Evolutionary conservation across 2,888 invertebrate species (phyloP), one percentile per base, ranked within the genome.

Genomic region (Oscheius sp.): DNA sequence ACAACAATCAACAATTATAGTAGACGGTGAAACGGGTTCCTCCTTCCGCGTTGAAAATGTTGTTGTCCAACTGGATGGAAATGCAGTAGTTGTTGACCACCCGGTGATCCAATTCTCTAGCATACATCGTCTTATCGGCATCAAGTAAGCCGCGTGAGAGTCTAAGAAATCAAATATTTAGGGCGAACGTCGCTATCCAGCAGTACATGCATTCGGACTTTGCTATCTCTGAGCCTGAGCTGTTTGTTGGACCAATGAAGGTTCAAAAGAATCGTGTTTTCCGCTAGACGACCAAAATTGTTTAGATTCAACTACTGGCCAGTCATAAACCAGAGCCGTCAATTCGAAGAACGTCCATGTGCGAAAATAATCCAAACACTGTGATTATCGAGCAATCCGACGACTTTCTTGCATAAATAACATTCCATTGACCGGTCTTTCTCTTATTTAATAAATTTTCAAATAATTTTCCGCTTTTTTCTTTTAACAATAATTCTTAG

Each of bases 1-100:
- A n/a, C n/a, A n/a, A n/a, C n/a, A 31, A n/a, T 0, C 15, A 5
- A 6, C 12, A 29, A 2, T 10, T 66, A 27, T 39, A 66, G 66
- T 66, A n/a, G 66, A 66, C 31, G 66, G 66, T 10, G 66, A 66
- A 55, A 50, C 66, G 31, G 66, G 66, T 31, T 66, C 66, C 20
- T 57, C 57, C n/a, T 66, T 66, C 31, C 29, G 37, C 12, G 53
- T 66, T 3, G 55, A 66, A 27, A 39, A 66, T n/a, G 66, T 66
- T 39, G 31, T 31, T 27, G 37, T 55, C 12, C 31, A 55, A 6
- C 23, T 66, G 53, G 66, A 45, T 12, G 66, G 55, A 31, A 31
- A 12, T n/a, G 10, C 27, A 10, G 53, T 66, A 1, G n/a, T 42
- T 10, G 46, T 66, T 29, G 57, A 66, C 3, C 39, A 55, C 25